Conservation (phyloP, 1,140 invertebrate genomes). For the Zaprionus inermis region DNA sequence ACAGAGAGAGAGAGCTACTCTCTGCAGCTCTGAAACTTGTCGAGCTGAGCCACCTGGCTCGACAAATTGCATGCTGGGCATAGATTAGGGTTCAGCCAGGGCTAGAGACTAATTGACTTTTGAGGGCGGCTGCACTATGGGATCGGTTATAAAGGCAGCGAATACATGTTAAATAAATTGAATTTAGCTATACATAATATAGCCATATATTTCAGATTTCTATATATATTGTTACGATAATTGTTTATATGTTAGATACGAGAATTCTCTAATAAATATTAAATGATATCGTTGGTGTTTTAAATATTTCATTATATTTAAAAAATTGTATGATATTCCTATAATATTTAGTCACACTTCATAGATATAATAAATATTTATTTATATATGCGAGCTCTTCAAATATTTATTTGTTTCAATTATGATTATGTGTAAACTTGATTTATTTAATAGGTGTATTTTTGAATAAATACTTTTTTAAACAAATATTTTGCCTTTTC, state of each 20-base stretch:
- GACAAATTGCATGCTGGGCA: constrained; percentile 44
- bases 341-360: not conserved
- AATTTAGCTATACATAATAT: not conserved
- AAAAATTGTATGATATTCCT: not conserved
- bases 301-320: not conserved
- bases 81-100: constrained; percentile 27
- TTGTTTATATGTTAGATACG: not conserved
- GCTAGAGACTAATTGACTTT: constrained; percentile 51
- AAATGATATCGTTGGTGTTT: too few relatives aligned
- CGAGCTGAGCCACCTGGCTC: constrained; percentile 37
- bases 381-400: not conserved
- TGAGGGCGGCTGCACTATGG: constrained; percentile 25
- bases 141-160: not conserved
- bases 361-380: not conserved
- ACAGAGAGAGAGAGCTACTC: too few relatives aligned
- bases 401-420: not conserved
- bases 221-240: not conserved
- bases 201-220: not conserved
- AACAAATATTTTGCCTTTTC: not conserved
- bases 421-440: too few relatives aligned
- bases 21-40: constrained; percentile 12
- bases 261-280: not conserved
- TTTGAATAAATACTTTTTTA: too few relatives aligned
- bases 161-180: not conserved
- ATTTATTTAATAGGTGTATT: not conserved